Evolutionary conservation across 2,797 vertebrate genomes (phyloP), one percentile per base, ranked within the genome.

Genomic region (Pangasius larnaudii): DNA sequence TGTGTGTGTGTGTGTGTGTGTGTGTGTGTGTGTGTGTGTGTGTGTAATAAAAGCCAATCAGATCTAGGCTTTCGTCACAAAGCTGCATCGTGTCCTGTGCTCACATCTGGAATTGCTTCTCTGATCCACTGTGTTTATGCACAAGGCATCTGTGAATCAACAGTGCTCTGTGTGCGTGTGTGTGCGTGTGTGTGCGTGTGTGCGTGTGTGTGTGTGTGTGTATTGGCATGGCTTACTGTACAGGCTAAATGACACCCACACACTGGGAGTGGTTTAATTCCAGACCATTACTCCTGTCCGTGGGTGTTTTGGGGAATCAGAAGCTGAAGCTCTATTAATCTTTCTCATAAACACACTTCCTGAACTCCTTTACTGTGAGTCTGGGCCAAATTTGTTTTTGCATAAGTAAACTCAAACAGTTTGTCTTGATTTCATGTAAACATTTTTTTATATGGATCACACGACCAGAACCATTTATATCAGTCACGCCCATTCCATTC

Each of bases 21-120:
- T 69, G 30, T 36, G 4, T 69, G 67, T 5, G 11, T 36, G 14
- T 19, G 33, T 36, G n/a, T n/a, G 6, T n/a, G 27, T 11, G 27
- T n/a, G 10, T 33, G n/a, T 24, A 16, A 59, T 86, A 27, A 67
- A 86, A n/a, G 33, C 33, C 75, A n/a, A 65, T 18, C 75, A 11
- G 75, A 69, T 53, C n/a, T 16, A 46, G 49, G 33, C 27, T 81
- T 71, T 46, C 49, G 59, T 42, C 27, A 30, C 65, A 83, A 42
- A 61, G 65, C 51, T 82, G 36, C n/a, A 46, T 61, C 86, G 51
- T 72, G 27, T 33, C 53, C 79, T 59, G 67, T 42, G 33, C 36
- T 87, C 84, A 74, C 86, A 87, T 72, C 86, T 87, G 86, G 79
- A 87, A 24, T 36, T 82, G 86, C 0, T 82, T 83, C 51, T 74